These are phyloP conservation scores for Lipotes vexillifer DNA, from an alignment of 2,113 vertebrate species.

Conservation along the genomic window DNA sequence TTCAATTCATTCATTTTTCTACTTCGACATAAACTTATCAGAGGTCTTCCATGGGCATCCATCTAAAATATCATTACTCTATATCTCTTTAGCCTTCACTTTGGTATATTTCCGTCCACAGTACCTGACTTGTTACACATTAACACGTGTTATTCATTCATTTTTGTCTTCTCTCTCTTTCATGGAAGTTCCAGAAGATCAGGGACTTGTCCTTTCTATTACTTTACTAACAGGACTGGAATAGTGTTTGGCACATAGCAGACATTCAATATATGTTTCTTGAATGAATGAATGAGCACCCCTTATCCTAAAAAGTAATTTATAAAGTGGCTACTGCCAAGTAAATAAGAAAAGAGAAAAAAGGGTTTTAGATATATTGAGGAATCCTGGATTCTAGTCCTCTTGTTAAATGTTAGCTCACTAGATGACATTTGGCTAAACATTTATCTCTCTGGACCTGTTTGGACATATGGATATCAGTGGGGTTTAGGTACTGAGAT, in stretches of 20 bases:
- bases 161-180: not conserved
- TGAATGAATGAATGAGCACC: not conserved
- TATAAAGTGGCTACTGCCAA: not conserved
- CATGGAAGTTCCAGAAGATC: not conserved
- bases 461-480: not conserved
- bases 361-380: not conserved
- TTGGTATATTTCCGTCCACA: not conserved
- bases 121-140: not conserved
- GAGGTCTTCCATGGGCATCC: not conserved
- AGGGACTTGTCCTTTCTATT: not conserved
- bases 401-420: not conserved
- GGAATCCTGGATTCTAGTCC: not conserved
- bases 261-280: not conserved
- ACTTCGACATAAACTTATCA: not conserved
- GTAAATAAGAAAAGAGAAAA: not conserved
- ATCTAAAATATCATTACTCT: not conserved
- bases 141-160: not conserved
- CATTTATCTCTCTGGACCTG: not conserved
- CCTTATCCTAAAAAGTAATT: not conserved
- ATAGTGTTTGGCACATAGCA: not conserved
- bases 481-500: not conserved
- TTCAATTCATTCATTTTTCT: not conserved
- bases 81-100: too few species aligned
- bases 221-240: not conserved
- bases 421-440: not conserved